Percentiles rank a stretch among this genome's conserved stretches.
Evolutionary conservation across 1,140 invertebrate genomes (phyloP).

Genomic region (Trachelipus rathkii): DNA sequence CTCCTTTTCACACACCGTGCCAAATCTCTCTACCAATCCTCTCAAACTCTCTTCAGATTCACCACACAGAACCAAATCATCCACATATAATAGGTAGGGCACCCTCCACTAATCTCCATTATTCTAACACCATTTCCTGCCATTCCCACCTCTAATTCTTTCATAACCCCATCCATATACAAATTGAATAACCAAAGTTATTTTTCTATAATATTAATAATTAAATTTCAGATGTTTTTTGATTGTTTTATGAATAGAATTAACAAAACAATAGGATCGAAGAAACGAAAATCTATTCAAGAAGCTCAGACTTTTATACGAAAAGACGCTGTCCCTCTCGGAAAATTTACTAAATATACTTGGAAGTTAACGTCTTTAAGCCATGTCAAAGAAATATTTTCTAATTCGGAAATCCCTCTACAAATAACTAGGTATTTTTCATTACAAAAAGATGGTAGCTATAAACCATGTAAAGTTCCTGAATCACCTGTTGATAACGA

Average conservation of each 20-base stretch:
- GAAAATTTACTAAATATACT: slow-evolving; percentile 67
- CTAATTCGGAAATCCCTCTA: slow-evolving; percentile 62
- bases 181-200: too few relatives aligned
- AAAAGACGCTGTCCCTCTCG: slow-evolving; percentile 62
- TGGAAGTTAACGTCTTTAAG: slow-evolving; percentile 71
- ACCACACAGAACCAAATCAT: too few relatives aligned
- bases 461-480: slow-evolving; percentile 58
- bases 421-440: slow-evolving; percentile 65
- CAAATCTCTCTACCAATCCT: too few relatives aligned
- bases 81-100: too few relatives aligned
- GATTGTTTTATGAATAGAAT: slow-evolving; percentile 67
- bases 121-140: too few relatives aligned
- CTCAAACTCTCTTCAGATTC: too few relatives aligned
- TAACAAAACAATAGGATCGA: slow-evolving; percentile 55
- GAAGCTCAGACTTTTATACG: slow-evolving; percentile 57
- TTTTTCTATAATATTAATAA: too few relatives aligned
- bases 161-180: too few relatives aligned
- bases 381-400: slow-evolving; percentile 72
- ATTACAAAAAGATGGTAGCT: slow-evolving; percentile 64
- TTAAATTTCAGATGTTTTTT: slow-evolving; percentile 60
- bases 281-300: slow-evolving; percentile 66
- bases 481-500: slow-evolving; percentile 56
- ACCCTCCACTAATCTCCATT: too few relatives aligned
- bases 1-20: too few relatives aligned
- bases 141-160: too few relatives aligned